Evolutionary conservation across 2,797 vertebrate genomes (phyloP), one percentile per base, ranked within the genome.

Genomic region (Tokudaia muenninki): DNA sequence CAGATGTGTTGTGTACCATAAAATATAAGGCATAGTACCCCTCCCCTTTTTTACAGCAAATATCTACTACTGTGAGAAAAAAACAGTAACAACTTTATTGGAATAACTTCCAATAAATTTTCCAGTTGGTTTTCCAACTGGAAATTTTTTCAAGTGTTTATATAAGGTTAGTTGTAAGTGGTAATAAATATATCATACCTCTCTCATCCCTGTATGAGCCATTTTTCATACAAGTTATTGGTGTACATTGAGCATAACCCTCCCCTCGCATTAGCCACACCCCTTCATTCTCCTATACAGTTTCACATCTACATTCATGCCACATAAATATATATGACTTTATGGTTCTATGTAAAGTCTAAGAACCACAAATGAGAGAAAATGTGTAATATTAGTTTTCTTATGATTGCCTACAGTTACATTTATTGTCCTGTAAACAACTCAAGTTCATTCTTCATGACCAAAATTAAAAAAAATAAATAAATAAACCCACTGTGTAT

Each of bases 31-130:
- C 74, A 65, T 24, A 86, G 22, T n/a, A 80, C 14, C n/a, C 19
- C 17, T n/a, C 34, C 17, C 34, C 1, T 34, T 80, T 55, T 78
- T 16, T 88, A 74, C 19, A 86, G 52, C 21, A 44, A 37, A 75
- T 90, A 29, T 29, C n/a, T 59, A 34, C 78, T 89, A 34, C 63
- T 65, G 47, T n/a, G 41, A 29, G 37, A 75, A 92, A 88, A 91
- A 88, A 92, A 63, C 9, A 77, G 50, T 67, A 52, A 77, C 24
- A 3, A 94, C 92, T 94, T 75, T n/a, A 95, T 10, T 90, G 55
- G 37, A 55, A 86, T 41, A 2, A 86, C 81, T 84, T 96, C n/a
- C n/a, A n/a, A n/a, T n/a, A n/a, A n/a, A n/a, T n/a, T n/a, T n/a
- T n/a, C 22, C 61, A 59, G 72, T 94, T 89, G 93, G 11, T 65